Evolutionary conservation across 2,113 vertebrate species (phyloP).

Genomic region (Sylvia atricapilla): DNA sequence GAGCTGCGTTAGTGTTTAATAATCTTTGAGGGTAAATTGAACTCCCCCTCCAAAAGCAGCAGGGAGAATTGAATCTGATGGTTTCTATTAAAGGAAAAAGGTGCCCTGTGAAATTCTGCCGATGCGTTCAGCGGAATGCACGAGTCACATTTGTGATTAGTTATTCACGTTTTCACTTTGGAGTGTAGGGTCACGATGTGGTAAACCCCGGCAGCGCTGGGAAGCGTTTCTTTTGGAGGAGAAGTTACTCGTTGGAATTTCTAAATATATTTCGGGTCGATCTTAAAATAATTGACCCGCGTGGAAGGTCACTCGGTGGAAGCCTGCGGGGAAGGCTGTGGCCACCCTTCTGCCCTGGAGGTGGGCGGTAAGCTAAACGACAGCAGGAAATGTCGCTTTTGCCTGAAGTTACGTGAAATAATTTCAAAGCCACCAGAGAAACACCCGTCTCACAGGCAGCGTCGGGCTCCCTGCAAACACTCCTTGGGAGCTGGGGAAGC

Average conservation of each 20-base stretch:
- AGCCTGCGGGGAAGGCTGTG: background rate
- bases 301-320: background rate
- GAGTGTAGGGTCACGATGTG: background rate
- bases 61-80: background rate
- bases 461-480: background rate
- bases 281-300: background rate
- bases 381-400: background rate
- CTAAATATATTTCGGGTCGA: background rate
- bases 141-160: background rate
- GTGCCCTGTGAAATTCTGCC: background rate
- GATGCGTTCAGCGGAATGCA: background rate
- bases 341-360: background rate
- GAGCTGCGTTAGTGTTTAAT: background rate
- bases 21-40: background rate
- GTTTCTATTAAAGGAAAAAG: background rate
- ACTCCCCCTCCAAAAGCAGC: background rate
- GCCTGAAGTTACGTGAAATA: background rate
- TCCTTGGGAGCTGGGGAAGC: background rate
- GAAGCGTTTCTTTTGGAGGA: background rate
- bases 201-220: background rate
- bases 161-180: background rate
- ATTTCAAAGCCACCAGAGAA: background rate
- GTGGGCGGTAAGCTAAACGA: background rate
- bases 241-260: background rate
- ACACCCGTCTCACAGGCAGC: fast-evolving